Percentiles rank a stretch among this genome's conserved stretches.
phyloP scores from a whole-genome alignment of 2,113 vertebrate species.

The Sylvilagus bachmani region DNA sequence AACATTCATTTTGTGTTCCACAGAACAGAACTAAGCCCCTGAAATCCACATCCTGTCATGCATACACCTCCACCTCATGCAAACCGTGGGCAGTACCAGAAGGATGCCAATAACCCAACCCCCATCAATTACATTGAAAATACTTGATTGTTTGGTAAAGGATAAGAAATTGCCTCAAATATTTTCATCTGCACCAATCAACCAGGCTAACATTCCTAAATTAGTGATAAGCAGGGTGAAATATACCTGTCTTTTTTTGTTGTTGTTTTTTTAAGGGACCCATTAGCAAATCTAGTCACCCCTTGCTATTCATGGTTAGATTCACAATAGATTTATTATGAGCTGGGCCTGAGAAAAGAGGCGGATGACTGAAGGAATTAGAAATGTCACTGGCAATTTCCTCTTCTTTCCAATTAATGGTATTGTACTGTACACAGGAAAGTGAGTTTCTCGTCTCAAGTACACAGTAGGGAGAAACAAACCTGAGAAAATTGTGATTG shows the following conservation, averaged over 20 bases:
- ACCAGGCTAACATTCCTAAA: slow-evolving; percentile 65
- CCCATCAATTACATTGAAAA: slow-evolving; percentile 62
- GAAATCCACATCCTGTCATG: slow-evolving; percentile 60
- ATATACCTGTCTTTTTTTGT: slow-evolving; percentile 29
- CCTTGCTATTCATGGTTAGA: slow-evolving; percentile 60
- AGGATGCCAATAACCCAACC: slow-evolving; percentile 38
- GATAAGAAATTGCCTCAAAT: slow-evolving; percentile 51
- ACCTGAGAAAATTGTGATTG: slow-evolving; percentile 79
- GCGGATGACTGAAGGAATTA: neutral
- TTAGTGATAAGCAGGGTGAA: neutral
- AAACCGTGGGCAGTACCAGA: slow-evolving; percentile 58
- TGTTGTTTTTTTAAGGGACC: slow-evolving; percentile 11
- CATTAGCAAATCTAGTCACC: slow-evolving; percentile 46
- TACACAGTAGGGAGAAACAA: slow-evolving; percentile 76
- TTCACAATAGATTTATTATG: slow-evolving; percentile 79
- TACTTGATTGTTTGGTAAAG: slow-evolving; percentile 61
- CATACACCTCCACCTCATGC: slow-evolving; percentile 38
- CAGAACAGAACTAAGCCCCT: slow-evolving; percentile 58
- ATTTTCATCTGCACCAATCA: slow-evolving; percentile 61
- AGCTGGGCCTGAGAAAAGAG: slow-evolving; percentile 64
- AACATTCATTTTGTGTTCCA: slow-evolving; percentile 51
- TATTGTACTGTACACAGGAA: slow-evolving; percentile 50
- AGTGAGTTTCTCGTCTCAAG: slow-evolving; percentile 73
- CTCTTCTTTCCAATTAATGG: slow-evolving; percentile 73
- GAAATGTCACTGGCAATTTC: slow-evolving; percentile 76